These are phyloP conservation scores for Metellina segmentata DNA, from an alignment of 2,888 invertebrate genomes.

Conservation along the genomic window DNA sequence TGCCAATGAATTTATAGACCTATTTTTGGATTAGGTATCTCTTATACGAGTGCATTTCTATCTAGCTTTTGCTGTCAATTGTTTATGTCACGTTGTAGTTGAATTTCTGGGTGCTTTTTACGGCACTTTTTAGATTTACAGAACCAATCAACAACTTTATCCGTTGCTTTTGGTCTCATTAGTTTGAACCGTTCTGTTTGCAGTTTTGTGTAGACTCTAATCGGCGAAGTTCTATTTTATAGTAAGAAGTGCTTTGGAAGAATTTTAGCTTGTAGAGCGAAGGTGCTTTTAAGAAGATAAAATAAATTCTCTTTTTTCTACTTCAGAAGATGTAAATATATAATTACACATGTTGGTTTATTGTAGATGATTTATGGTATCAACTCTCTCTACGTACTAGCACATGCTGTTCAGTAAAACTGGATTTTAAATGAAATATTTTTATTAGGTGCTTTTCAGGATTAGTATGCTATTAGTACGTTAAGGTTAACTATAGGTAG, in stretches of 20 bases:
- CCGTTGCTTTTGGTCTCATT: neutral
- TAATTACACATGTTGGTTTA: constrained; percentile 33
- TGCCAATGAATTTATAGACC: constrained; percentile 42
- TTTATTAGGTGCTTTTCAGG: constrained; percentile 38
- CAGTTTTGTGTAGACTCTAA: constrained; percentile 13
- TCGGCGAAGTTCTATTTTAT: constrained; percentile 23
- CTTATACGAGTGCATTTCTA: constrained; percentile 27
- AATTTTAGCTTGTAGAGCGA: constrained; percentile 35
- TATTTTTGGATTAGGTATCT: constrained; percentile 18
- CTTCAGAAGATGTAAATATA: constrained; percentile 30
- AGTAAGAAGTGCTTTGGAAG: constrained; percentile 43
- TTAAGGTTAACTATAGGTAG: neutral
- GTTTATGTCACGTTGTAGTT: neutral
- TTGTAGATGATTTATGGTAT: constrained; percentile 29
- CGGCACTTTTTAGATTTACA: neutral
- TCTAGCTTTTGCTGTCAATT: constrained; percentile 3
- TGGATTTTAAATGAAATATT: neutral
- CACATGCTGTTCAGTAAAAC: constrained; percentile 18
- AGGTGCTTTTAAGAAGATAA: constrained; percentile 48
- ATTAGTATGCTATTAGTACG: neutral
- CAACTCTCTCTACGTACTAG: constrained; percentile 1
- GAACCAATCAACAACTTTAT: neutral
- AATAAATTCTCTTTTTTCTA: constrained; percentile 18
- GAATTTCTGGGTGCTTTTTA: neutral
- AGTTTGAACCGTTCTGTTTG: constrained; percentile 4